These are phyloP conservation scores for Campaea margaritaria DNA, from an alignment of 2,888 invertebrate species.

Conservation along the genomic window DNA sequence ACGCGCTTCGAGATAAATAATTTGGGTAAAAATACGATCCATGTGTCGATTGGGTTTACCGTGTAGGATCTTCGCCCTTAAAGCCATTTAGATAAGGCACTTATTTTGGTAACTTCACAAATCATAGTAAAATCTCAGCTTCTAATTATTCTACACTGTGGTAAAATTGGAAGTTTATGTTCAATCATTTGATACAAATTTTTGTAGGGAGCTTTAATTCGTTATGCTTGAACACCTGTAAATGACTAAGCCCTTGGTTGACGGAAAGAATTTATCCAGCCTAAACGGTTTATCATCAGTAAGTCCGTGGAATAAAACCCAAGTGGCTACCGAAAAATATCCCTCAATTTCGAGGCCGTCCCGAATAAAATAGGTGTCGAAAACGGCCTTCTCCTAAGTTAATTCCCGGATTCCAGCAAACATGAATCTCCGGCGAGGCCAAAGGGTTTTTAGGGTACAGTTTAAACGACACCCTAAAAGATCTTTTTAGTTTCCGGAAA, in stretches of 20 bases:
- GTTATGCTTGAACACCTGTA: not conserved
- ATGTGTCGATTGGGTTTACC: too few relatives aligned
- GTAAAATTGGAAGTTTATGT: too few relatives aligned
- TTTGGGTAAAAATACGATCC: too few relatives aligned
- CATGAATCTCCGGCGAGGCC: slow-evolving; percentile 40
- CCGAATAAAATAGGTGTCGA: slow-evolving; percentile 39
- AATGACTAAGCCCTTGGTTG: not conserved
- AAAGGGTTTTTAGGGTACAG: slow-evolving; percentile 33
- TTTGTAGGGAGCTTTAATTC: too few relatives aligned
- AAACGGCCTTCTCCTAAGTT: slow-evolving; percentile 39
- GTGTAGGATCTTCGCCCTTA: too few relatives aligned
- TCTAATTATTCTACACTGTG: too few relatives aligned
- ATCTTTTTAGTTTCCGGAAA: slow-evolving; percentile 6
- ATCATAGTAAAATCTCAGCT: too few relatives aligned
- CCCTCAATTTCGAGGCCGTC: slow-evolving; percentile 25
- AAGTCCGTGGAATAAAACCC: slow-evolving; percentile 12
- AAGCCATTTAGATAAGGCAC: too few relatives aligned
- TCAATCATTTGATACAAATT: too few relatives aligned
- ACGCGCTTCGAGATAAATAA: too few relatives aligned
- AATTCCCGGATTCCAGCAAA: slow-evolving; percentile 41
- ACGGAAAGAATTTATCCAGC: not conserved
- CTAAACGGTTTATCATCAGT: slow-evolving; percentile 10
- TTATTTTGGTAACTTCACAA: too few relatives aligned
- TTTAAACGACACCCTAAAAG: slow-evolving; percentile 17
- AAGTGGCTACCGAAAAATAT: slow-evolving; percentile 23